These are phyloP conservation scores for Melinopterus prodromus DNA, from an alignment of 2,888 invertebrate genomes.

Conservation along the genomic window DNA sequence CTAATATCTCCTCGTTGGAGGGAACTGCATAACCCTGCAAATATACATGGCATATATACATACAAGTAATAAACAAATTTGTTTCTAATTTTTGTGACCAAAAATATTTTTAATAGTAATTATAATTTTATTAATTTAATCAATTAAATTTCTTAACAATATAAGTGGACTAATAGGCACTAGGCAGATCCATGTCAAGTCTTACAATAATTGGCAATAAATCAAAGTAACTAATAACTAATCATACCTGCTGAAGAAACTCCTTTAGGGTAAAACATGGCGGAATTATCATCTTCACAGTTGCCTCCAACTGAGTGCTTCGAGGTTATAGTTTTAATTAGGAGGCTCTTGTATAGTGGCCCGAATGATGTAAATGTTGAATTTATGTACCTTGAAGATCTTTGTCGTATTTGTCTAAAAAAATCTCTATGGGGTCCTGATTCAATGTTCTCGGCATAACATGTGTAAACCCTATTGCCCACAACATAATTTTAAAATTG, in stretches of 20 bases:
- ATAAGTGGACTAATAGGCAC: no score
- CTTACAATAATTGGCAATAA: background rate
- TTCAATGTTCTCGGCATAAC: background rate
- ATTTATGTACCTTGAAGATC: background rate
- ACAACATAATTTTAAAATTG: background rate
- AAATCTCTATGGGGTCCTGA: slow-evolving; percentile 11
- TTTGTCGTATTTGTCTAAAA: background rate
- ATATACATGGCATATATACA: no score
- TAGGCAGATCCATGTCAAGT: no score
- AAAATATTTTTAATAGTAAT: no score
- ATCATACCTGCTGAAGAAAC: background rate
- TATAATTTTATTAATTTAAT: no score
- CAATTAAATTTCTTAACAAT: no score
- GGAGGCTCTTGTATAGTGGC: background rate
- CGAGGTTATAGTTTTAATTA: background rate
- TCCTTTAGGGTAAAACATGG: background rate
- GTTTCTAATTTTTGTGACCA: no score
- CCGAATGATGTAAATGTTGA: slow-evolving; percentile 6
- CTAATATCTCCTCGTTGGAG: no score
- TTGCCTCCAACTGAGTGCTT: slow-evolving; percentile 9
- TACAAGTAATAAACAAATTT: no score
- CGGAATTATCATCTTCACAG: slow-evolving; percentile 13
- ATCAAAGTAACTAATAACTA: background rate
- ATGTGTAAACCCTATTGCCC: background rate
- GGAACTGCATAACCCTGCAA: no score